Conservation (phyloP, 2,797 vertebrate species). For the Acanthurus tractus region DNA sequence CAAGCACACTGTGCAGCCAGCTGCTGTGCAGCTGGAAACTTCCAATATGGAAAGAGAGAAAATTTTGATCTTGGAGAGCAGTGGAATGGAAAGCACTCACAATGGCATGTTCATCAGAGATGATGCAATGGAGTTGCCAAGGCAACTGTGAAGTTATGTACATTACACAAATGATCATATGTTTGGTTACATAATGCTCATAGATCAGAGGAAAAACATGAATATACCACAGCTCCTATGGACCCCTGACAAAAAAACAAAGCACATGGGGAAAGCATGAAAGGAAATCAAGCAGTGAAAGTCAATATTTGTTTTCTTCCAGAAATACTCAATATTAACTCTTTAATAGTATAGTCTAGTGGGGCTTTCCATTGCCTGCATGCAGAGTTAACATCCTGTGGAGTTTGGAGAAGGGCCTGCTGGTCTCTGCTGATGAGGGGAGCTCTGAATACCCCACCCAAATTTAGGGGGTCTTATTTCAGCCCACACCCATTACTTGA, state of each 20-base stretch:
- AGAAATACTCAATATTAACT: conserved; percentile 54
- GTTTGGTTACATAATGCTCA: neutral
- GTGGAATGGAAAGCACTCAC: conserved; percentile 73
- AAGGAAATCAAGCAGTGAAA: conserved; percentile 65
- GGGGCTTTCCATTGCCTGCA: conserved; percentile 43
- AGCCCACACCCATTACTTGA: conserved; percentile 66
- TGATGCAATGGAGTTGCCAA: conserved; percentile 51
- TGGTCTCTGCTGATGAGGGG: conserved; percentile 41
- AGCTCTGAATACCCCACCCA: conserved; percentile 68
- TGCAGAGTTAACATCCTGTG: conserved; percentile 50
- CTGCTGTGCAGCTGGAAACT: conserved; percentile 68
- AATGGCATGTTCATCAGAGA: conserved; percentile 62
- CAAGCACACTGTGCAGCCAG: conserved; percentile 54
- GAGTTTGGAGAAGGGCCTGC: conserved; percentile 54
- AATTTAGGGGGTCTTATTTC: conserved; percentile 74
- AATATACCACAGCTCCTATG: conserved; percentile 7
- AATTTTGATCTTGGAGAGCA: conserved; percentile 61
- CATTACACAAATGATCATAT: conserved; percentile 21
- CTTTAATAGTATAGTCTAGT: conserved; percentile 68
- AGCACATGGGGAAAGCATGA: conserved; percentile 38
- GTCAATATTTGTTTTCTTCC: conserved; percentile 68
- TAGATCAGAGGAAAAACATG: neutral
- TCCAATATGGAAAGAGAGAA: conserved; percentile 64
- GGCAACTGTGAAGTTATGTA: conserved; percentile 27
- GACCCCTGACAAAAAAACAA: conserved; percentile 42